Evolutionary conservation across 2,797 vertebrate genomes (phyloP).

Genomic region (Argyrosomus regius): DNA sequence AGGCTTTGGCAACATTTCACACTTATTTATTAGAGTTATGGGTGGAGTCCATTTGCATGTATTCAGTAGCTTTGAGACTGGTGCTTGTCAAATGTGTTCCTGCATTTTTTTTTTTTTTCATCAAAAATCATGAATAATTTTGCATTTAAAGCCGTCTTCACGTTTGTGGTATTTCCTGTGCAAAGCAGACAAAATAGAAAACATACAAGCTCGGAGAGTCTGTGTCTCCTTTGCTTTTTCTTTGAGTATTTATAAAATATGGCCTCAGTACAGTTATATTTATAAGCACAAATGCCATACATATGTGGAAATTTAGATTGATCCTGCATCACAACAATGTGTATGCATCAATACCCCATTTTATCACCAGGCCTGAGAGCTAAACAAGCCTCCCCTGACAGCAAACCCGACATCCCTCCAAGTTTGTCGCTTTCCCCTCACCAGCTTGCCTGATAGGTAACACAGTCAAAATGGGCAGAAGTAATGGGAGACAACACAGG

Average conservation of each 20-base stretch:
- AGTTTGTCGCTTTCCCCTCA: conserved; percentile 66
- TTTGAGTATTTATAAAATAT: conserved; percentile 19
- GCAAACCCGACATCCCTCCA: conserved; percentile 60
- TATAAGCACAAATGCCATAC: background rate
- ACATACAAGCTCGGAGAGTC: conserved; percentile 21
- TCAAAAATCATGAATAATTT: conserved; percentile 67
- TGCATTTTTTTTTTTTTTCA: conserved; percentile 29
- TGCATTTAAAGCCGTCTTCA: conserved; percentile 46
- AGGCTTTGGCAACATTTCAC: conserved; percentile 44
- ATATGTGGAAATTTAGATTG: conserved; percentile 14
- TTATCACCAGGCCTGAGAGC: conserved; percentile 49
- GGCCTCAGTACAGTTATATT: background rate
- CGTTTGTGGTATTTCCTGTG: conserved; percentile 37
- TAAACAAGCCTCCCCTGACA: conserved; percentile 59
- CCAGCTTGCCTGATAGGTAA: conserved; percentile 76
- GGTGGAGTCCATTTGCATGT: conserved; percentile 49
- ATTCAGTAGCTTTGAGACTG: conserved; percentile 45
- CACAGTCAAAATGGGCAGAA: conserved; percentile 77
- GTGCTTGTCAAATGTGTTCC: conserved; percentile 58
- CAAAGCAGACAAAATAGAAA: conserved; percentile 45
- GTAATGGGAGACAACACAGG: conserved; percentile 77
- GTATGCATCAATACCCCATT: conserved; percentile 32
- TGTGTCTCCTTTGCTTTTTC: conserved; percentile 27
- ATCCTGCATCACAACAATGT: conserved; percentile 20
- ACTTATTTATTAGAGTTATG: conserved; percentile 21